These are phyloP conservation scores for Gastrophryne carolinensis DNA, from an alignment of 2,797 vertebrate genomes.

Conservation along the genomic window DNA sequence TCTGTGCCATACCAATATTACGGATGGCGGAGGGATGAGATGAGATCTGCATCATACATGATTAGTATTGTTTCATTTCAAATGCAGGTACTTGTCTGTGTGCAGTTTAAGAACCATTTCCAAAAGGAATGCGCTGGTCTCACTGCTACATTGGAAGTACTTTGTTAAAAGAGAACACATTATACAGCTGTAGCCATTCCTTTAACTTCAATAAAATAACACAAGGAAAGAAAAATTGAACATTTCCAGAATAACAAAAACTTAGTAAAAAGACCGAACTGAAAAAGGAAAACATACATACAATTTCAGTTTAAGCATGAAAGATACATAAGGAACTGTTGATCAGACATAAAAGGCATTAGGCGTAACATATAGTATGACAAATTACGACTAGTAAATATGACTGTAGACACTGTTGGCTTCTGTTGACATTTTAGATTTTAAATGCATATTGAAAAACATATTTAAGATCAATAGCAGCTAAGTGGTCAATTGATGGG, in stretches of 20 bases:
- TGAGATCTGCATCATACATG: constrained; percentile 60
- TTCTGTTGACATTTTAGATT: constrained; percentile 52
- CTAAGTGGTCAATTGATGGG: background rate
- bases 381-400: constrained; percentile 51
- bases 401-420: constrained; percentile 55
- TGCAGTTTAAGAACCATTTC: constrained; percentile 54
- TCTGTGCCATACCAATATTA: constrained; percentile 60
- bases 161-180: constrained; percentile 38
- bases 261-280: constrained; percentile 50
- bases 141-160: constrained; percentile 51
- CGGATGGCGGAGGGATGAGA: constrained; percentile 54
- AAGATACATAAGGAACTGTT: constrained; percentile 30
- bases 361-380: constrained; percentile 44
- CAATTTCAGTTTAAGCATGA: constrained; percentile 54
- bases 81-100: constrained; percentile 55
- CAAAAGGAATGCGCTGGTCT: constrained; percentile 55
- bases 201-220: constrained; percentile 50
- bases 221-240: background rate
- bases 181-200: constrained; percentile 52
- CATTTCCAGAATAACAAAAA: constrained; percentile 1
- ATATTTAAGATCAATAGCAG: background rate
- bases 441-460: no score
- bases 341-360: constrained; percentile 42
- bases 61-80: constrained; percentile 62
- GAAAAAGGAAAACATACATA: constrained; percentile 61